Base-by-base conservation (phyloP, 2,113 vertebrate genomes). In the Menura novaehollandiae region DNA sequence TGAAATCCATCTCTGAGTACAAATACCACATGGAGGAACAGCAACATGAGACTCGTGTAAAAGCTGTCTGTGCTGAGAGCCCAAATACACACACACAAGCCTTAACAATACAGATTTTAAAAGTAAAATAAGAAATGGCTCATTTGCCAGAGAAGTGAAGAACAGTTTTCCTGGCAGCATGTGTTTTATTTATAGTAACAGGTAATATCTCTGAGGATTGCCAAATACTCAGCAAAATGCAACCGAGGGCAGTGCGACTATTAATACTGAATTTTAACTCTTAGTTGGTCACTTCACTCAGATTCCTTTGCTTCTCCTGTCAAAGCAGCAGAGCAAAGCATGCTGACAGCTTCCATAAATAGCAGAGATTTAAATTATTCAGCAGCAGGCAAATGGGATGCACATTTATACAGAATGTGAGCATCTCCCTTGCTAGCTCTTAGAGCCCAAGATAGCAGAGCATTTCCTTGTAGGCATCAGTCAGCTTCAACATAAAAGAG, bases 281-380 rank as follows among this genome's bases (percentile, higher is more conserved):
- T 87, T 95, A 49, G 17, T 49, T 87, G 62, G n/a, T 60, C 87
- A 60, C 33, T 85, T 82, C 43, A 28, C 56, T 78, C 47, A 17
- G 52, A 89, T 85, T 89, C 37, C 80, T 94, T 82, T 84, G 44
- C 80, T 85, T 81, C 56, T 82, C 9, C 72, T 64, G 52, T 82
- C 69, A 91, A 82, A 93, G 30, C 35, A 89, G 83, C 30, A 82
- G 73, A 92, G 77, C 37, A 78, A 89, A 92, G 64, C 89, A 62
- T n/a, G 62, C 69, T 92, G 93, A 68, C 69, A 94, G 69, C 60
- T 94, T 95, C 93, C 80, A 94, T 63, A 96, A 96, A 95, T 92
- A 97, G 80, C 89, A 85, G 37, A 52, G 52, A 37, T 74, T 84
- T 95, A 77, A 97, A 95, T 95, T 96, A 95, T 94, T 95, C 62